Conservation (phyloP, 2,113 vertebrate species). For the Lagenorhynchus albirostris region DNA sequence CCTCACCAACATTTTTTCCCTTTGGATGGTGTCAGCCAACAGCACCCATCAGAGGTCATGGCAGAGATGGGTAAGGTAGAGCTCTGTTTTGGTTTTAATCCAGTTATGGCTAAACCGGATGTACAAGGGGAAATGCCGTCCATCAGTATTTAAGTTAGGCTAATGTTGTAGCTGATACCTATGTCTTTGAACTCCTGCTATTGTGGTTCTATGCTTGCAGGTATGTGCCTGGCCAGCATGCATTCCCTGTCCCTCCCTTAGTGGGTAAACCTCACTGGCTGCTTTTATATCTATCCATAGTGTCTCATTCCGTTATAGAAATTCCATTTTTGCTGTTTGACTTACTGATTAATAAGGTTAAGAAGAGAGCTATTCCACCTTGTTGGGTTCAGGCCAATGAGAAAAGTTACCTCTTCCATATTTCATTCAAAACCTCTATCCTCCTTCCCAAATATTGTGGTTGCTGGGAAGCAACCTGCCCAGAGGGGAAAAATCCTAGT, state of each 20-base stretch:
- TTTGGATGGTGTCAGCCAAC: not conserved
- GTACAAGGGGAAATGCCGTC: not conserved
- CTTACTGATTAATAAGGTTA: not conserved
- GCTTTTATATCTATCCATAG: not conserved
- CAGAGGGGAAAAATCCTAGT: not conserved
- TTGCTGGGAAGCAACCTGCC: not conserved
- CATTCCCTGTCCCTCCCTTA: not conserved
- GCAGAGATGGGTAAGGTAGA: not conserved
- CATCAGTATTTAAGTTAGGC: not conserved
- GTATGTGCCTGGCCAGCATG: fast-evolving
- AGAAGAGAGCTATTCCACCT: not conserved
- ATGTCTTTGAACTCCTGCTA: fast-evolving
- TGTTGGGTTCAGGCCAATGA: not conserved
- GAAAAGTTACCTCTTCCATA: not conserved
- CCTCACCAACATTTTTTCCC: not conserved
- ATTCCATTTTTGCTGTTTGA: not conserved
- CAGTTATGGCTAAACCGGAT: not conserved
- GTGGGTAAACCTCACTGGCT: not conserved
- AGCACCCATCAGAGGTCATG: not conserved
- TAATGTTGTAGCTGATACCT: not conserved
- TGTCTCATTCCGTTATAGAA: not conserved
- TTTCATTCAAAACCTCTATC: not conserved
- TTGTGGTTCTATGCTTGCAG: not conserved
- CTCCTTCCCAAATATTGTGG: not conserved
- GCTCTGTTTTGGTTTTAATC: not conserved